These are phyloP conservation scores for Heliconius aoede DNA, from an alignment of 2,888 invertebrate species.

Conservation along the genomic window DNA sequence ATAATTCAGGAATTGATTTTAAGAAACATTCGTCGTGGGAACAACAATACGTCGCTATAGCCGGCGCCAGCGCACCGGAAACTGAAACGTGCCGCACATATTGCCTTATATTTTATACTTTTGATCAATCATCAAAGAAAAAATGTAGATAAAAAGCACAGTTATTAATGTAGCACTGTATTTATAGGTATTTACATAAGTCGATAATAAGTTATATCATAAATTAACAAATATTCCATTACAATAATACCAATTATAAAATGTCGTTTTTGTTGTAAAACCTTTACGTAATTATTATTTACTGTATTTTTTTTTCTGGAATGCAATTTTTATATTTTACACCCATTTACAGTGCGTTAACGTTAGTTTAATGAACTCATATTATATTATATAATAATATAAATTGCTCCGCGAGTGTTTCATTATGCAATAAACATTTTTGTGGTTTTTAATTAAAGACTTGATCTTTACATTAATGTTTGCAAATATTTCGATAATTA, in stretches of 20 bases:
- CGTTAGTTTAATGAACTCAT: constrained; percentile 10
- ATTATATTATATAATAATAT: constrained; percentile 7
- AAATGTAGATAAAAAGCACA: background rate
- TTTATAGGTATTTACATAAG: background rate
- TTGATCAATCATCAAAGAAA: constrained; percentile 21
- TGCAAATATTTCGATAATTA: constrained; percentile 39
- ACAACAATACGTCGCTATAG: constrained; percentile 55
- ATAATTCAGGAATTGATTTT: constrained; percentile 13
- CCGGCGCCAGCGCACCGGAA: constrained; percentile 66
- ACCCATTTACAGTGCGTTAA: background rate
- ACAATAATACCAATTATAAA: background rate
- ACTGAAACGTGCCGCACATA: constrained; percentile 62
- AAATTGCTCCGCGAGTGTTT: background rate
- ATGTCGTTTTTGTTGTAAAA: background rate
- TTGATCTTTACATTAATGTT: constrained; percentile 20
- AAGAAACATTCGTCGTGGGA: constrained; percentile 58
- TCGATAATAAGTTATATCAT: background rate
- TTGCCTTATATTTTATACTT: constrained; percentile 46
- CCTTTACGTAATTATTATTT: background rate
- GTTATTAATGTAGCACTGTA: background rate
- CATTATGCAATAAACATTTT: constrained; percentile 20
- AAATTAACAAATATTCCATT: background rate
- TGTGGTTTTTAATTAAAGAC: constrained; percentile 14
- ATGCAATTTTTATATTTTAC: background rate
- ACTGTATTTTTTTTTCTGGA: background rate